phyloP scores from a whole-genome alignment of 2,888 invertebrate species.

The Euclidia mi region DNA sequence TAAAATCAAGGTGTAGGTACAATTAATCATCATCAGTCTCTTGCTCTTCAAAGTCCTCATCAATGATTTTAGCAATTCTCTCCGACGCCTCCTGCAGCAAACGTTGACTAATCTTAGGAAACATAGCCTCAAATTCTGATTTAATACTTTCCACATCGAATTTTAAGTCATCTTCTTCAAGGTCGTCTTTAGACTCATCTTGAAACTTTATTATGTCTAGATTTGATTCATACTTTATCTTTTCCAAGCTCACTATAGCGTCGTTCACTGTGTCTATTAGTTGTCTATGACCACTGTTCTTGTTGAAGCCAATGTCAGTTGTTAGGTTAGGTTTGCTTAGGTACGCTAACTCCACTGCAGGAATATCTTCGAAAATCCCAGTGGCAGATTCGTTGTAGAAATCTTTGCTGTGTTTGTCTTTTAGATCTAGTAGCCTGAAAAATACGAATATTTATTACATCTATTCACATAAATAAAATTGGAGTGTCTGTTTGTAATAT shows the following conservation, averaged over 20 bases:
- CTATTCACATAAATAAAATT: too few species aligned
- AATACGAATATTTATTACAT: too few species aligned
- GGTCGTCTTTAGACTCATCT: constrained; percentile 60
- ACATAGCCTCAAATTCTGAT: constrained; percentile 72
- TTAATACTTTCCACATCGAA: constrained; percentile 73
- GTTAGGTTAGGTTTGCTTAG: constrained; percentile 77
- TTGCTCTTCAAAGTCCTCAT: constrained; percentile 57
- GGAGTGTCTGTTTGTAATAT: too few species aligned
- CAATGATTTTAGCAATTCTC: constrained; percentile 71
- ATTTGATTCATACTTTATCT: constrained; percentile 79
- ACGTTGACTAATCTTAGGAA: constrained; percentile 77
- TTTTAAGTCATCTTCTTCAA: constrained; percentile 68
- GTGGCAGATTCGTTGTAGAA: constrained; percentile 70
- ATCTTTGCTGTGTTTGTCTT: constrained; percentile 63
- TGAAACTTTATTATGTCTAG: constrained; percentile 72
- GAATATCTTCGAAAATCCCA: constrained; percentile 63
- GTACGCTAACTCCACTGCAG: constrained; percentile 63
- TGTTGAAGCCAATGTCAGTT: constrained; percentile 79
- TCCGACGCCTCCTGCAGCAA: constrained; percentile 77
- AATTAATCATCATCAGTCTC: constrained; percentile 18
- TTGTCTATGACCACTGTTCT: constrained; percentile 76
- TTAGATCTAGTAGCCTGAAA: constrained; percentile 78
- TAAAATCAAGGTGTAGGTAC: too few species aligned
- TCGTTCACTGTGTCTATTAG: constrained; percentile 81
- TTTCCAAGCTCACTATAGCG: constrained; percentile 76